Evolutionary conservation across 1,140 invertebrate genomes (phyloP), one percentile per base, ranked within the genome.

Genomic region (Panagrolaimus sp.): DNA sequence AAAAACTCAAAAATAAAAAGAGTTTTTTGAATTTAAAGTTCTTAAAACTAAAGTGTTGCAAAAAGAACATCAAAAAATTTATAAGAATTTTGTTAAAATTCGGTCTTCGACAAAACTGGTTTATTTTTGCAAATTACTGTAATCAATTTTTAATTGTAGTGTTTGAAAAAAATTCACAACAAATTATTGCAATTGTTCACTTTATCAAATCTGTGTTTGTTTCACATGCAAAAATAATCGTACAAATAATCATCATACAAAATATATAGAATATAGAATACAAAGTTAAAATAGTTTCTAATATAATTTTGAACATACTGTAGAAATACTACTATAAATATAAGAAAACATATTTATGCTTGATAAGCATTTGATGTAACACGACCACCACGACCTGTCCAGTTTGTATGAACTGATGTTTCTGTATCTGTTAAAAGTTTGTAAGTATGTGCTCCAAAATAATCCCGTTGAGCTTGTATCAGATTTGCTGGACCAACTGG

Each of bases 381-480:
- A 47, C 46, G 46, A 47, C 62, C 62, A 38, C 62, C 62, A 42
- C 62, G 62, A n/a, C 62, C 62, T 14, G 62, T 51, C 65, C 51
- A 57, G n/a, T 57, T 57, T 20, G 51, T 57, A 16, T 57, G 51
- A 1, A 93, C 87, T 84, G 91, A 97, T 72, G 88, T 89, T 25
- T 94, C 94, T 57, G 96, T 94, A 67, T 90, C 85, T 9, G 85
- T 87, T 3, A 94, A 82, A 51, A 96, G 84, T 84, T 98, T 95
- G 78, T 98, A 99, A 0, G 95, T 98, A 83, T 99, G 96, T 0
- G 96, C 96, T 0, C 96, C 96, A 83, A 99, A 99, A 82, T 96
- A 99, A 84, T 99, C 96, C 48, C 96, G 85, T 84, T 98, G 95
- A 0, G 96, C 96, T 88, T 93, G 91, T 68, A 97, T 87, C 25